These are phyloP conservation scores for Diabrotica balteata DNA, from an alignment of 2,888 invertebrate genomes.

Conservation along the genomic window DNA sequence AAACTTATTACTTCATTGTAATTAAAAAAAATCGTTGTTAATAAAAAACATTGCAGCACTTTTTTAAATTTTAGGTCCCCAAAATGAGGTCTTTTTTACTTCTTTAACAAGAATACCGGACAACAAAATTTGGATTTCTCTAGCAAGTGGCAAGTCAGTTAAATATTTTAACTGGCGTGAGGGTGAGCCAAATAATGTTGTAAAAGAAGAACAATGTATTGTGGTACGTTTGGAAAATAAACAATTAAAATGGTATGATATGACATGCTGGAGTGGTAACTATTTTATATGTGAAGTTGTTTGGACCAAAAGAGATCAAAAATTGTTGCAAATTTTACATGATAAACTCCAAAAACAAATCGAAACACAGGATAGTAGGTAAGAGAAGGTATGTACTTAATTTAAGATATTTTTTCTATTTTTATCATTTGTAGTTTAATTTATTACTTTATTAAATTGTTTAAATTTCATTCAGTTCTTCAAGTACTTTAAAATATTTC, in stretches of 20 bases:
- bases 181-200: conserved; percentile 6
- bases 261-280: not conserved
- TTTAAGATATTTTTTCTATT: no score
- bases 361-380: no score
- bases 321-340: not conserved
- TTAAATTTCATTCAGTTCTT: no score
- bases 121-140: conserved; percentile 1
- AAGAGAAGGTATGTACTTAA: no score
- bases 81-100: not conserved
- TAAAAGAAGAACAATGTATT: conserved; percentile 3
- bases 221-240: not conserved
- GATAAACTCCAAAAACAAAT: not conserved
- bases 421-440: no score
- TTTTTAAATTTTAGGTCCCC: not conserved
- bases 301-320: not conserved
- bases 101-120: not conserved
- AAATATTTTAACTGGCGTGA: conserved; percentile 1
- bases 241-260: conserved; percentile 6
- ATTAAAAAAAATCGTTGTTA: no score
- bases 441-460: no score
- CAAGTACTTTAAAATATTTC: no score
- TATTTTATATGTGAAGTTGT: conserved; percentile 3
- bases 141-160: not conserved
- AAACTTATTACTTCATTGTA: no score
- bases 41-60: no score